Percentiles rank a stretch among this genome's conserved stretches.
Evolutionary conservation across 2,797 vertebrate species (phyloP).

Genomic region (Moxostoma hubbsi): DNA sequence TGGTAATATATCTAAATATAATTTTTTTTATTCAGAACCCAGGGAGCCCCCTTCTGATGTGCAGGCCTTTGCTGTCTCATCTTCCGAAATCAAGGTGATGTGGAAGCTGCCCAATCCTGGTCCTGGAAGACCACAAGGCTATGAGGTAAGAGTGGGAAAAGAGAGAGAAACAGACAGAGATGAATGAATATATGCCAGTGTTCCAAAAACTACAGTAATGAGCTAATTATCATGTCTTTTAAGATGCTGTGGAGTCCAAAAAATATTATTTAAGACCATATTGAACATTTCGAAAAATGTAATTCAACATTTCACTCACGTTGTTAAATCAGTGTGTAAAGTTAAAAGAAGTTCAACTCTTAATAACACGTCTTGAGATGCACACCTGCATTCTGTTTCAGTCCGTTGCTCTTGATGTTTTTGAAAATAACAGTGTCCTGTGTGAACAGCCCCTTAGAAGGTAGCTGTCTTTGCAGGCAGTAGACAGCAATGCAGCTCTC

Average conservation of each 20-base stretch:
- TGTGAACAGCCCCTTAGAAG: no score
- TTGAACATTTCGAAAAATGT: no score
- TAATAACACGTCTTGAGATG: no score
- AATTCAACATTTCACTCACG: no score
- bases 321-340: no score
- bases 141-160: slow-evolving; percentile 83
- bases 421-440: no score
- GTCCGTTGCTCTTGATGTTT: no score
- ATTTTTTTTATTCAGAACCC: slow-evolving; percentile 83
- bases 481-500: neutral
- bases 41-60: slow-evolving; percentile 88
- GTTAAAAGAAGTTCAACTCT: no score
- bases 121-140: slow-evolving; percentile 90
- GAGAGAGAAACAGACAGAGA: neutral
- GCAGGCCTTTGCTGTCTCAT: slow-evolving; percentile 86
- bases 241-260: no score
- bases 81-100: slow-evolving; percentile 89
- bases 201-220: neutral
- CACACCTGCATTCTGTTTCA: no score
- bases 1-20: slow-evolving; percentile 1
- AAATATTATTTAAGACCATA: no score
- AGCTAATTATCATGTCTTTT: neutral
- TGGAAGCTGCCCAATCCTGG: slow-evolving; percentile 91
- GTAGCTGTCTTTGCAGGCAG: neutral
- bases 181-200: slow-evolving; percentile 10